phyloP scores from a whole-genome alignment of 2,797 vertebrate genomes.

The Dryobates pubescens region DNA sequence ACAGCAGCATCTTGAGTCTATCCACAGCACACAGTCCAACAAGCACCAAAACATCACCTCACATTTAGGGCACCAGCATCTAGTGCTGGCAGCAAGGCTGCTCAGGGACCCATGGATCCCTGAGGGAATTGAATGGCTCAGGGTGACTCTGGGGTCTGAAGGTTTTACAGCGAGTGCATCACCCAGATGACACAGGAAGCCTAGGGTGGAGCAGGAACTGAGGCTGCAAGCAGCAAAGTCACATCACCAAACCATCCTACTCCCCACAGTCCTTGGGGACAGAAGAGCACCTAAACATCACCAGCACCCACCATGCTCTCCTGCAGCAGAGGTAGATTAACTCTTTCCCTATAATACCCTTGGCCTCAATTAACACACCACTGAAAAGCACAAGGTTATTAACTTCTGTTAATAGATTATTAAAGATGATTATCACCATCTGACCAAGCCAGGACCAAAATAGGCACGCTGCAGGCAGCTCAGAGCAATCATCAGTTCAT shows the following conservation, averaged over 20 bases:
- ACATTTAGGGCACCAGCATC: background rate
- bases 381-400: conserved; percentile 40
- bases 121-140: accelerated
- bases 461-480: conserved; percentile 34
- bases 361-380: background rate
- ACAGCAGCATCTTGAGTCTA: background rate
- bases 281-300: background rate
- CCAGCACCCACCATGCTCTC: background rate
- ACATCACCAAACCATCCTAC: background rate
- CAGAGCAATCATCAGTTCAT: conserved; percentile 10
- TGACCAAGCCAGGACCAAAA: conserved; percentile 29
- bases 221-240: background rate
- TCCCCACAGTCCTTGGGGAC: background rate
- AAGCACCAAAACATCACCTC: accelerated
- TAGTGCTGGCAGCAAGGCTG: background rate
- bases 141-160: background rate
- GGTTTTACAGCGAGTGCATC: accelerated
- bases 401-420: conserved; percentile 60
- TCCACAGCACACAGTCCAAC: background rate
- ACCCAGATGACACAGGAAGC: conserved; percentile 18
- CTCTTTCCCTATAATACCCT: background rate
- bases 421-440: conserved; percentile 56
- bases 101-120: background rate
- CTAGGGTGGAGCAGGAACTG: conserved; percentile 18
- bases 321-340: background rate